These are phyloP conservation scores for Drosophila birchii DNA, from an alignment of 2,888 invertebrate species.

Conservation along the genomic window DNA sequence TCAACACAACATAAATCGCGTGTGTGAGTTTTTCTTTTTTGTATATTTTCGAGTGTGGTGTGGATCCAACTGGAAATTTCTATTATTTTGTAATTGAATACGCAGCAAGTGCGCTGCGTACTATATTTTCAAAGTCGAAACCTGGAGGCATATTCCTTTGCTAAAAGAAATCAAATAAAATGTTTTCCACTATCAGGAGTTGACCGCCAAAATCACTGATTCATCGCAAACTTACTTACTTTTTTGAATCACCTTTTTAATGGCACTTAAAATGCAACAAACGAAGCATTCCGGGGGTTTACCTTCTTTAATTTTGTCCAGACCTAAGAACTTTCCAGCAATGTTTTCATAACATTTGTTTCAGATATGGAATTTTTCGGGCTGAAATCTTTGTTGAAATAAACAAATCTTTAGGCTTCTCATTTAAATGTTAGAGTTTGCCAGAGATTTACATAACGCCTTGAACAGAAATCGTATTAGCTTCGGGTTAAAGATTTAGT, in stretches of 20 bases:
- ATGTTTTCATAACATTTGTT: not conserved
- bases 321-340: not conserved
- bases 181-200: not conserved
- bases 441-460: not conserved
- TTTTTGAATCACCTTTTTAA: constrained; percentile 32
- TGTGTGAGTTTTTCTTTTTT: constrained; percentile 29
- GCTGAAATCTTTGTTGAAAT: not conserved
- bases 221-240: constrained; percentile 12
- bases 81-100: constrained; percentile 71
- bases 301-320: not conserved
- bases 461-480: not conserved
- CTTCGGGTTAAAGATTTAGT: not conserved
- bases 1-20: constrained; percentile 48
- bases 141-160: constrained; percentile 4
- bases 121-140: constrained; percentile 30
- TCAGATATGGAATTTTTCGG: not conserved
- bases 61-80: constrained; percentile 74
- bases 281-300: constrained; percentile 9
- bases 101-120: constrained; percentile 49
- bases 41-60: constrained; percentile 46
- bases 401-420: not conserved
- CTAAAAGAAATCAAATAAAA: not conserved
- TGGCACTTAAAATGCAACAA: constrained; percentile 23
- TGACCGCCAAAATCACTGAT: constrained; percentile 36
- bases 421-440: not conserved